A percentile compares a stretch with the other conserved stretches of the same genome.
These are phyloP conservation scores for Drosophila pandora DNA, from an alignment of 1,140 invertebrate genomes.

Conservation along the genomic window DNA sequence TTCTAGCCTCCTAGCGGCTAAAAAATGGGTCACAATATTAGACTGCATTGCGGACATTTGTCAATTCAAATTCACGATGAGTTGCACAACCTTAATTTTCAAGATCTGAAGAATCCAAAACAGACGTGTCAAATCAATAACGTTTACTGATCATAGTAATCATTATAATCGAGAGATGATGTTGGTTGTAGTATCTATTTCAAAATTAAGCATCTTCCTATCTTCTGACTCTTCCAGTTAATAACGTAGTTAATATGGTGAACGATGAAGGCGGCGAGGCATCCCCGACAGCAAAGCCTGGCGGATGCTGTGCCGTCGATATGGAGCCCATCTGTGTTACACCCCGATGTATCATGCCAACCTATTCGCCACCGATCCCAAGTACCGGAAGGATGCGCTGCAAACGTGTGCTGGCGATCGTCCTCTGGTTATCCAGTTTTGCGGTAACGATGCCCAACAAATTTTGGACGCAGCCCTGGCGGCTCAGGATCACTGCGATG, in stretches of 20 bases:
- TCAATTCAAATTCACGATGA: conserved; percentile 16
- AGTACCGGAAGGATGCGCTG: conserved; percentile 94
- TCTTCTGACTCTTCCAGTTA: neutral
- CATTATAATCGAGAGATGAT: no score
- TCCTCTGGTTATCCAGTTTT: conserved; percentile 99
- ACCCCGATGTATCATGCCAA: conserved; percentile 96
- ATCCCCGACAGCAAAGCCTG: conserved; percentile 85
- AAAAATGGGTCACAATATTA: conserved; percentile 46
- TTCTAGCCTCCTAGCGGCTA: neutral
- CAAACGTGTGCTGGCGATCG: conserved; percentile 92
- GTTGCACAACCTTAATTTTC: conserved; percentile 1
- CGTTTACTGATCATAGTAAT: no score
- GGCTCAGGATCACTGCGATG: conserved; percentile 95
- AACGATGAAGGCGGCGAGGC: conserved; percentile 21
- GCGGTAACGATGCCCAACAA: conserved; percentile 96
- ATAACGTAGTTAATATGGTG: conserved; percentile 41
- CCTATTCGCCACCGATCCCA: conserved; percentile 94
- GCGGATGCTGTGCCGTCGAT: conserved; percentile 92
- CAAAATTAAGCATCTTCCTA: no score
- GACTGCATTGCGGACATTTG: conserved; percentile 28
- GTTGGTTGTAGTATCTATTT: no score
- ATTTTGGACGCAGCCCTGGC: conserved; percentile 94
- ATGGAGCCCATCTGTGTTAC: conserved; percentile 96
- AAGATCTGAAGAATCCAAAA: neutral
- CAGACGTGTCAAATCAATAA: neutral